phyloP scores from a whole-genome alignment of 2,113 vertebrate species.

The Dasyornis broadbenti region DNA sequence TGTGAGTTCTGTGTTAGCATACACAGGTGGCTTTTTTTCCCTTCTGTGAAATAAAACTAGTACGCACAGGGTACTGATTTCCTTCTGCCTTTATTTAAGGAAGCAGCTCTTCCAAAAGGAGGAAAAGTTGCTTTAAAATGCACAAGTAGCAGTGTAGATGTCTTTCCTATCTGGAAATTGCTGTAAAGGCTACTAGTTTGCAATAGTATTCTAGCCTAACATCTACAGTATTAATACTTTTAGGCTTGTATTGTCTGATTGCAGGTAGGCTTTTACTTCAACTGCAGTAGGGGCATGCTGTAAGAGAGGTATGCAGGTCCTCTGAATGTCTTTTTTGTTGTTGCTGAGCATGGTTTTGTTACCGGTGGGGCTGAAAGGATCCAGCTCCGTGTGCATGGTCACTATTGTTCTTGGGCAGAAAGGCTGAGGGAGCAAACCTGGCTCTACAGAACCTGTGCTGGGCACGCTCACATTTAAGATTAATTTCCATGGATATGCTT shows the following conservation, averaged over 20 bases:
- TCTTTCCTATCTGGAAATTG: background rate
- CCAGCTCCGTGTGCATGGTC: background rate
- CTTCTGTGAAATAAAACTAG: background rate
- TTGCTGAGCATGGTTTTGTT: background rate
- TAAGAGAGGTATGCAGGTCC: background rate
- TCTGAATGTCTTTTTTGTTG: background rate
- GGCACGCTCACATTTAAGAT: fast-evolving
- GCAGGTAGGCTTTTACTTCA: background rate
- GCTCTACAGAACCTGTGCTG: background rate
- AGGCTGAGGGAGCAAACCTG: background rate
- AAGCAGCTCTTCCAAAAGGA: background rate
- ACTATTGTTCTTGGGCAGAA: background rate
- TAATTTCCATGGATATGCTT: background rate
- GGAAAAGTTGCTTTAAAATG: background rate
- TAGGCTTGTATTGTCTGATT: background rate
- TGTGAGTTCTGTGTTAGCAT: background rate
- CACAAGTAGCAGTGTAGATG: background rate
- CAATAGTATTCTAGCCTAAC: background rate
- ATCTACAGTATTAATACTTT: background rate
- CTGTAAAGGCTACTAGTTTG: background rate
- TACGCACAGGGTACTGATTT: background rate
- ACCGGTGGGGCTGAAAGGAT: background rate
- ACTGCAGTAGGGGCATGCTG: background rate
- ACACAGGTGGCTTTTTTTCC: constrained; percentile 1
- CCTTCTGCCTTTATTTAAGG: background rate